These are phyloP conservation scores for Anas platyrhynchos DNA, from an alignment of 2,113 vertebrate genomes.

Conservation along the genomic window DNA sequence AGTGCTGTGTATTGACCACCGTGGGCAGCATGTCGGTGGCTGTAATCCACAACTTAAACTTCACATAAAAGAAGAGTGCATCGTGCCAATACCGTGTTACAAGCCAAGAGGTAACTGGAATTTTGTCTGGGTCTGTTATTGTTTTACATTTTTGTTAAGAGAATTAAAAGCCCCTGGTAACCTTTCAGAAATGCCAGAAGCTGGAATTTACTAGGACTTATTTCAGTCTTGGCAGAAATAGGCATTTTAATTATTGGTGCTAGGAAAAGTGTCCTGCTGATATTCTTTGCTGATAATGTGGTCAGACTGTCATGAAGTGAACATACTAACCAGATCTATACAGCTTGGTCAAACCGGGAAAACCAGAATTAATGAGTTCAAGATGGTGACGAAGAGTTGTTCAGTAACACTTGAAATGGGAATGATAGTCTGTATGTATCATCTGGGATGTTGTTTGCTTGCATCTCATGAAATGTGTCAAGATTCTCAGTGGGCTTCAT, in stretches of 20 bases:
- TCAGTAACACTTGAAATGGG: background rate
- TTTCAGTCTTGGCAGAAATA: constrained; percentile 36
- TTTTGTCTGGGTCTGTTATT: constrained; percentile 12
- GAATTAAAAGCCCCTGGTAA: constrained; percentile 59
- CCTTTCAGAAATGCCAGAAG: constrained; percentile 52
- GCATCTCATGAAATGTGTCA: background rate
- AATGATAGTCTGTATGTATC: background rate
- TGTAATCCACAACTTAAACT: constrained; percentile 86
- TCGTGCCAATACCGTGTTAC: constrained; percentile 87
- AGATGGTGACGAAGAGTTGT: background rate
- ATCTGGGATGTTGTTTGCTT: background rate
- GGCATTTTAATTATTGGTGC: constrained; percentile 39
- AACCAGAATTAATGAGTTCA: background rate
- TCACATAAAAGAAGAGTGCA: constrained; percentile 93
- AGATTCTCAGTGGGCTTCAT: background rate
- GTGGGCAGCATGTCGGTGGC: constrained; percentile 89
- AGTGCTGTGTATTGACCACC: constrained; percentile 91
- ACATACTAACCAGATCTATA: background rate
- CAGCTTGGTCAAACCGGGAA: background rate
- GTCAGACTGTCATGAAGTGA: constrained; percentile 8
- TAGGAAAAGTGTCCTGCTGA: constrained; percentile 32
- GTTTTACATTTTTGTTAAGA: constrained; percentile 3
- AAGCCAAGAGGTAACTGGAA: constrained; percentile 86
- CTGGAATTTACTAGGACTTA: constrained; percentile 41
- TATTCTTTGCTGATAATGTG: constrained; percentile 43